Evolutionary conservation across 2,797 vertebrate genomes (phyloP), one percentile per base, ranked within the genome.

Genomic region (Gallinago nigripennis): DNA sequence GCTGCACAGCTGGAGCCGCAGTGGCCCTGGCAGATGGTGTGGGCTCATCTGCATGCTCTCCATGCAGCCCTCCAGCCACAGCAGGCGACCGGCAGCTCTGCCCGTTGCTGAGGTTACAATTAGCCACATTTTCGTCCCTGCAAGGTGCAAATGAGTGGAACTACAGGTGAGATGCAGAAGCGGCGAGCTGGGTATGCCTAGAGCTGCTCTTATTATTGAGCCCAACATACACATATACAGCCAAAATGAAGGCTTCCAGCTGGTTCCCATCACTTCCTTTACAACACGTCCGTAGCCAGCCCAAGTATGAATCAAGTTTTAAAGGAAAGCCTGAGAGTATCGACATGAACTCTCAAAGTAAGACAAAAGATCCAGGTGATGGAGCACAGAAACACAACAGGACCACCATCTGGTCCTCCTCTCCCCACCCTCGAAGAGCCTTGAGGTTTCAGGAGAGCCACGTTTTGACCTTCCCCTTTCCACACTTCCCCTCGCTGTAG

Each of bases 1-100:
- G 0, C 30, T 78, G 33, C 94, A 84, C 95, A 95, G 94, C 96
- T 97, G 97, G 96, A 96, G 87, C 48, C 28, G 19, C 76, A 53
- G 66, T 30, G 89, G 91, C 80, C 83, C 82, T 76, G 86, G 72
- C 94, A 98, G 97, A 96, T 87, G 96, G 92, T 19, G 24, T 30
- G 25, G 77, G 35, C 54, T 96, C 82, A 97, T 95, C 95, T 71
- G 78, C 76, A 94, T 73, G 93, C 95, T 91, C 80, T n/a, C 63
- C 1, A 1, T 31, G 33, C 46, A 80, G 37, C 46, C 6, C 0
- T 28, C 77, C 70, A 77, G 92, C 75, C 89, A 51, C 94, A 53
- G 79, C 16, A 68, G 84, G 88, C 6, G 1, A 82, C 75, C 9
- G 2, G 65, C 64, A 91, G 78, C 90, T 75, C 60, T 65, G 87